These are phyloP conservation scores for Erinaceus europaeus DNA, from an alignment of 2,113 vertebrate species.

Conservation along the genomic window DNA sequence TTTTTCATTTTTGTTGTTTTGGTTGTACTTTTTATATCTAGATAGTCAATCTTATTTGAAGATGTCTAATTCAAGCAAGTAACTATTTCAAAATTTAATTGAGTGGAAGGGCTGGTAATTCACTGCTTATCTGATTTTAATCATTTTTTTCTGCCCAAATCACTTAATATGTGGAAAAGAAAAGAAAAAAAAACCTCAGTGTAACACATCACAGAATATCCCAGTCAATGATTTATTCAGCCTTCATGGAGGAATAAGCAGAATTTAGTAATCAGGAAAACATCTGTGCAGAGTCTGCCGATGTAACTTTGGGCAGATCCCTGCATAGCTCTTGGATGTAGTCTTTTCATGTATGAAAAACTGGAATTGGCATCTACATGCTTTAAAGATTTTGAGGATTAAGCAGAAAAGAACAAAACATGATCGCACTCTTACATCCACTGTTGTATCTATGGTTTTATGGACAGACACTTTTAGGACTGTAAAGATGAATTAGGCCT, in stretches of 20 bases:
- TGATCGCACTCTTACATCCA: background rate
- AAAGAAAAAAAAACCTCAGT: no score
- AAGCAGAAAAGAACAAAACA: conserved; percentile 10
- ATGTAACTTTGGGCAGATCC: background rate
- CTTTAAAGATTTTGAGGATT: background rate
- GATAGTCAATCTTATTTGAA: conserved; percentile 50
- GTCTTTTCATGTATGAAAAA: background rate
- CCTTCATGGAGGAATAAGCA: conserved; percentile 23
- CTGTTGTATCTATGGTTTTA: background rate
- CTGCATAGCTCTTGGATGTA: conserved; percentile 17
- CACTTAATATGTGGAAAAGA: conserved; percentile 34
- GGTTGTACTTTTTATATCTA: conserved; percentile 31
- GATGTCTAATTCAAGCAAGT: conserved; percentile 62
- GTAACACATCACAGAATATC: conserved; percentile 21
- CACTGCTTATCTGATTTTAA: conserved; percentile 65
- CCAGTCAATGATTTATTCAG: background rate
- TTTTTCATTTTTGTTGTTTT: conserved; percentile 55
- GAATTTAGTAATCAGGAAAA: conserved; percentile 40
- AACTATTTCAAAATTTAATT: conserved; percentile 65
- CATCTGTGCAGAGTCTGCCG: conserved; percentile 19
- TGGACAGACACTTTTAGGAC: background rate
- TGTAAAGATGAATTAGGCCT: background rate
- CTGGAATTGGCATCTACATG: background rate
- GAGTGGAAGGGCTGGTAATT: conserved; percentile 55
- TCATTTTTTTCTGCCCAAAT: conserved; percentile 40